Percentiles rank a stretch among this genome's conserved stretches.
phyloP scores from a whole-genome alignment of 2,797 vertebrate species.

The Enteromius viviparus region DNA sequence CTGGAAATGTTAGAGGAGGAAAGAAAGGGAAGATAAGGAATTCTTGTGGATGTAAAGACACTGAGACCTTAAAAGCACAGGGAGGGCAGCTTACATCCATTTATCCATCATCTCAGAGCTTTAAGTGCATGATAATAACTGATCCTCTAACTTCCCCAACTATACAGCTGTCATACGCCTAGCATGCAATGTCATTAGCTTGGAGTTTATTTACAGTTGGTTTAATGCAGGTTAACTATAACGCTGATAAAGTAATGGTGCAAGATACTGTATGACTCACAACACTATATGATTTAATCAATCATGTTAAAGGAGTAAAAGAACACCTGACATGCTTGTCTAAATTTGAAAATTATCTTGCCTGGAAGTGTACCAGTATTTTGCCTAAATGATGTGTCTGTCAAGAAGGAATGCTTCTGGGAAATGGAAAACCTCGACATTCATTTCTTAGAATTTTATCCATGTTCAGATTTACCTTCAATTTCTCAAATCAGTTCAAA shows the following conservation, averaged over 20 bases:
- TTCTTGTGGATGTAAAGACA: constrained; percentile 7
- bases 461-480: background rate
- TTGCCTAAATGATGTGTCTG: background rate
- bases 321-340: background rate
- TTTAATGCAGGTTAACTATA: background rate
- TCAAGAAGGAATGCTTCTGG: background rate
- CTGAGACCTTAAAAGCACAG: constrained; percentile 15
- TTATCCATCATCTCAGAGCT: constrained; percentile 16
- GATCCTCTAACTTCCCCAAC: background rate
- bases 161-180: background rate
- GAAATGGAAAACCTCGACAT: background rate
- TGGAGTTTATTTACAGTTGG: background rate
- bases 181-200: background rate
- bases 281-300: background rate
- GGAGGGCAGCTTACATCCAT: background rate
- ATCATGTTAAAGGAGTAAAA: constrained; percentile 4
- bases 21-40: background rate
- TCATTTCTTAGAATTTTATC: background rate
- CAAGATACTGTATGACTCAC: background rate
- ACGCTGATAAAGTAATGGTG: background rate
- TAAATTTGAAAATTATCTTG: background rate
- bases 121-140: background rate
- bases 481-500: no score
- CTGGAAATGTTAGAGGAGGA: background rate
- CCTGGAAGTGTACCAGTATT: background rate